A percentile compares a stretch with the other conserved stretches of the same genome.
These are phyloP conservation scores for Caenorhabditis tropicalis DNA, from an alignment of 1,140 invertebrate species.

Conservation along the genomic window DNA sequence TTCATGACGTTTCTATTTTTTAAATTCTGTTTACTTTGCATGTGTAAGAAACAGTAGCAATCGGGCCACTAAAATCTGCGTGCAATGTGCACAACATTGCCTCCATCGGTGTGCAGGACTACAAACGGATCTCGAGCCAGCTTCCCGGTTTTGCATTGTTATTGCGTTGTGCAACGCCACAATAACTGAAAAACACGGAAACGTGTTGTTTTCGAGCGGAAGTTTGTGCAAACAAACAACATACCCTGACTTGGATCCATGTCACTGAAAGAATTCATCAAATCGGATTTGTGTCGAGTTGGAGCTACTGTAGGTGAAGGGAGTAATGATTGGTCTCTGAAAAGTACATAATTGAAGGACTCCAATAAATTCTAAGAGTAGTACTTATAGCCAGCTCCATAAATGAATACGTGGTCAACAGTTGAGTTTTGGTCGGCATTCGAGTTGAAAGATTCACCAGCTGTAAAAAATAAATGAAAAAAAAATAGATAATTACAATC, in stretches of 20 bases:
- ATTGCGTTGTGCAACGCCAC: slow-evolving; percentile 79
- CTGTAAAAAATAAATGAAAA: slow-evolving; percentile 20
- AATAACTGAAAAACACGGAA: slow-evolving; percentile 72
- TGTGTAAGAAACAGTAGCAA: slow-evolving; percentile 58
- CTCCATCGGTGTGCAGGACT: slow-evolving; percentile 75
- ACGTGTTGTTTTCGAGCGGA: neutral
- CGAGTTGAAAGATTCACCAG: slow-evolving; percentile 46
- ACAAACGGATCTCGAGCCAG: slow-evolving; percentile 73
- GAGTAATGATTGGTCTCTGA: slow-evolving; percentile 44
- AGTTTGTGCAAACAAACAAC: slow-evolving; percentile 32
- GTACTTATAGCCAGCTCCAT: slow-evolving; percentile 53
- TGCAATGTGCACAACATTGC: slow-evolving; percentile 79
- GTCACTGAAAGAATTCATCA: slow-evolving; percentile 63
- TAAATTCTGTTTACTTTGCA: neutral
- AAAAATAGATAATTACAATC: neutral
- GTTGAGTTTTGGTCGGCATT: slow-evolving; percentile 54
- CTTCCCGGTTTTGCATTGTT: slow-evolving; percentile 79
- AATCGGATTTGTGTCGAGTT: slow-evolving; percentile 56
- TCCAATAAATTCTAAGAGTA: neutral
- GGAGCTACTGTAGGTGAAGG: slow-evolving; percentile 48
- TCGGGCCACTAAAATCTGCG: slow-evolving; percentile 75
- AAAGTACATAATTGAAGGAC: neutral
- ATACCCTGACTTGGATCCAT: slow-evolving; percentile 65
- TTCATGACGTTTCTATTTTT: neutral
- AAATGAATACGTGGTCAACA: slow-evolving; percentile 60